Evolutionary conservation across 1,140 invertebrate species (phyloP), one percentile per base, ranked within the genome.

Genomic region (Parapsyche elsis): DNA sequence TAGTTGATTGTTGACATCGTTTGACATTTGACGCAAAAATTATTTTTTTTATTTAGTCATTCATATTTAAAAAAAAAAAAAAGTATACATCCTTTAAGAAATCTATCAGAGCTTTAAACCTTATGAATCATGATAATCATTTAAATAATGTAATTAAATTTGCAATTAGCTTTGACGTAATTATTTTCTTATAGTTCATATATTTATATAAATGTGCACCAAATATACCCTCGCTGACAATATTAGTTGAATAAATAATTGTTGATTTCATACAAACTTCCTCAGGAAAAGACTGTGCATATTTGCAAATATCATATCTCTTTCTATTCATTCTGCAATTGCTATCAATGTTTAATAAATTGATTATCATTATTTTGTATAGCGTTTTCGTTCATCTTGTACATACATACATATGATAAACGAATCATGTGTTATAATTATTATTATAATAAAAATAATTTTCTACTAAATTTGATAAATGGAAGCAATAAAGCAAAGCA

Each of bases 401-500:
- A n/a, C n/a, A n/a, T n/a, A 46, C 44, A 21, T 73, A 73, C 46
- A 46, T 46, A 73, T 75, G 24, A 75, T 57, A n/a, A 7, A 75
- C 1, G 24, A 73, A 30, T 24, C 59, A 30, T 77, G 46, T 64
- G 21, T 77, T 77, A 19, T 77, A 4, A 7, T 38, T 4, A 38
- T 38, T 38, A 38, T 44, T 19, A 44, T 38, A 75, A 38, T 75
- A 49, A 75, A 23, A 57, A 75, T 23, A 12, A 12, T 67, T 67
- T 67, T 67, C 64, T 67, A 67, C 64, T 67, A 30, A 67, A 67
- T 67, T 67, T 67, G 21, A 67, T 26, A 74, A 74, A 64, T 64
- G 57, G 30, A 77, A 77, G 75, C 75, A 77, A 77, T 77, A 77
- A 77, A 26, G 24, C 44, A 77, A 77, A 64, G 53, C 53, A 64